Evolutionary conservation across 2,888 invertebrate species (phyloP).

Genomic region (Mellilla xanthometata): DNA sequence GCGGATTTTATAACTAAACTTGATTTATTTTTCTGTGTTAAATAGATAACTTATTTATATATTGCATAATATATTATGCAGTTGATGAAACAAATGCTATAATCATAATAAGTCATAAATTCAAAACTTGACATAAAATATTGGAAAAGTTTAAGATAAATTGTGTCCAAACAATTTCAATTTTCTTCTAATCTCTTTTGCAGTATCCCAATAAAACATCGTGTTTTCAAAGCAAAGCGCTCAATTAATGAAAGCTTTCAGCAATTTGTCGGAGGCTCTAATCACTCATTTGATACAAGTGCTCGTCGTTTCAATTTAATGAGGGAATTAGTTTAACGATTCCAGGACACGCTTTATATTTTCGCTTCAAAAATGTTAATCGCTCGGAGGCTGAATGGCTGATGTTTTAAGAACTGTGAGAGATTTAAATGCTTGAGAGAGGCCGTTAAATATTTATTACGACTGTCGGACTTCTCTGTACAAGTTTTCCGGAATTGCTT

Average conservation of each 20-base stretch:
- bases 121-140: no score
- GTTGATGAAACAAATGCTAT: no score
- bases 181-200: background rate
- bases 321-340: conserved; percentile 26
- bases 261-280: conserved; percentile 30
- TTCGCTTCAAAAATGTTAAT: conserved; percentile 14
- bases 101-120: background rate
- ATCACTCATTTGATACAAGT: conserved; percentile 31
- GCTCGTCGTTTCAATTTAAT: conserved; percentile 22
- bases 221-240: conserved; percentile 17
- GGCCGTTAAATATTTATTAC: background rate
- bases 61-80: no score
- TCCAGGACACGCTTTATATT: conserved; percentile 17
- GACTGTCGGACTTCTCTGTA: background rate
- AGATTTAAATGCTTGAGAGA: background rate
- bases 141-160: no score
- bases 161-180: background rate
- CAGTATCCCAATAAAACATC: conserved; percentile 15
- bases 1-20: no score
- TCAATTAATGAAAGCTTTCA: conserved; percentile 28
- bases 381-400: conserved; percentile 14
- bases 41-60: no score
- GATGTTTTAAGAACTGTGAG: conserved; percentile 17
- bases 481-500: background rate
- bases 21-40: no score